Conservation (phyloP, 1,140 invertebrate species). For the Zaprionus tsacasi region DNA sequence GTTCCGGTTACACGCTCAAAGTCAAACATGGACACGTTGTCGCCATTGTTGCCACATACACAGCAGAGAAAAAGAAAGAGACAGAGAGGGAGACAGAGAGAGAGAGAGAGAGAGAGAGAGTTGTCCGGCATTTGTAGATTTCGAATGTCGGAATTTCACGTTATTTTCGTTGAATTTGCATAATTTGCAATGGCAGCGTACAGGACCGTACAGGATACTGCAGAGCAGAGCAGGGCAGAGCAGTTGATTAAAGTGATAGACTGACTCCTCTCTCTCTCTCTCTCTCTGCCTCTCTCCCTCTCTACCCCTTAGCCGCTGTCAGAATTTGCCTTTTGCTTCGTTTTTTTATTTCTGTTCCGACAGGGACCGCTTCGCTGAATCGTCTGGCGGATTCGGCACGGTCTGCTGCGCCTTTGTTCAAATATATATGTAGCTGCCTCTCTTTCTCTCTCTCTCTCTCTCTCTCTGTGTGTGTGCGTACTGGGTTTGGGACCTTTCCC, state of each 20-base stretch:
- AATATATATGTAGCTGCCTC: conserved; percentile 19
- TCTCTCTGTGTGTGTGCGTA: neutral
- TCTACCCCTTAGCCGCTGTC: neutral
- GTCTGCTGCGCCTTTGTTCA: conserved; percentile 72
- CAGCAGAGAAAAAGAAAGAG: conserved; percentile 9
- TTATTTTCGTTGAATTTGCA: conserved; percentile 81
- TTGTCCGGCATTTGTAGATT: conserved; percentile 57
- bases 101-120: neutral
- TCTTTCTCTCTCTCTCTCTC: too few species aligned
- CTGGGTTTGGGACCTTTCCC: neutral
- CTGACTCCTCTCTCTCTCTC: conserved; percentile 35
- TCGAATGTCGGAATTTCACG: conserved; percentile 68
- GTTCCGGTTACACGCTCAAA: conserved; percentile 53
- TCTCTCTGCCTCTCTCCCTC: neutral
- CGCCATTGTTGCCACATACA: conserved; percentile 40
- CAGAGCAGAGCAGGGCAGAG: conserved; percentile 2
- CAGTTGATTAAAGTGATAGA: conserved; percentile 82
- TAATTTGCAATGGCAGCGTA: conserved; percentile 59
- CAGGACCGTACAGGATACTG: conserved; percentile 2
- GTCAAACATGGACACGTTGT: conserved; percentile 67
- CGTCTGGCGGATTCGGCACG: conserved; percentile 46
- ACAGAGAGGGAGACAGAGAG: neutral
- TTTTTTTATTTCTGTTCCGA: conserved; percentile 17
- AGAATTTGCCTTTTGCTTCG: conserved; percentile 4
- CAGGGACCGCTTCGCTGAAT: conserved; percentile 35